Evolutionary conservation across 2,888 invertebrate species (phyloP).

Genomic region (Melieria omissa): DNA sequence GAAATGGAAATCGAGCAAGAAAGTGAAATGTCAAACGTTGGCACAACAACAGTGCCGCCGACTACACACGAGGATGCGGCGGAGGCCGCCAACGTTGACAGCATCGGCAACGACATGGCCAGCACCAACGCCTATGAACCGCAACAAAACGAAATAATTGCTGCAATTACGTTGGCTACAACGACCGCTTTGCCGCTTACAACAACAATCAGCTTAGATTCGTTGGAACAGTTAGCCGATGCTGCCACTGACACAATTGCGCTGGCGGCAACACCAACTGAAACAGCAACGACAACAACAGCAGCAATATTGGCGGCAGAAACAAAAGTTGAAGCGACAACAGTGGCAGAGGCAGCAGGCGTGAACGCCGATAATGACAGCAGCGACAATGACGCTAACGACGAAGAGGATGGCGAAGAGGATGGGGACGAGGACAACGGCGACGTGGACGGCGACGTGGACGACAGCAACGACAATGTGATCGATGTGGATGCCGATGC

Average conservation of each 20-base stretch:
- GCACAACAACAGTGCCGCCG: too few species aligned
- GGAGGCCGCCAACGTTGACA: too few species aligned
- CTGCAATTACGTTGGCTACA: conserved; percentile 45
- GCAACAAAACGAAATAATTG: conserved; percentile 47
- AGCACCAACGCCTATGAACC: conserved; percentile 2
- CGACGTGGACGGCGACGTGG: conserved; percentile 42
- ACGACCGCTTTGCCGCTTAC: conserved; percentile 28
- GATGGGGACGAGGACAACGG: conserved; percentile 39
- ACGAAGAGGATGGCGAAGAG: conserved; percentile 17
- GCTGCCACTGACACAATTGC: neutral
- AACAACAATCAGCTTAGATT: neutral
- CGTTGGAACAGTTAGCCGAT: neutral
- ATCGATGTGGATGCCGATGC: conserved; percentile 40
- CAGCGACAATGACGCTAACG: conserved; percentile 1
- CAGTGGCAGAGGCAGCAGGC: conserved; percentile 6
- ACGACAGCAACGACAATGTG: conserved; percentile 34
- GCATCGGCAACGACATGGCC: neutral
- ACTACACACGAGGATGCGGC: neutral
- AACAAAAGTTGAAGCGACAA: conserved; percentile 15
- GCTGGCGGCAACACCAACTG: neutral
- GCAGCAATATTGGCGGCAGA: conserved; percentile 6
- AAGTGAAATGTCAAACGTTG: conserved; percentile 8
- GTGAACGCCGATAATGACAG: conserved; percentile 6
- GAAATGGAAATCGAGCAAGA: neutral
- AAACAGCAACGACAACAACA: neutral